Evolutionary conservation across 2,888 invertebrate genomes (phyloP).

Genomic region (Orthosia gothica): DNA sequence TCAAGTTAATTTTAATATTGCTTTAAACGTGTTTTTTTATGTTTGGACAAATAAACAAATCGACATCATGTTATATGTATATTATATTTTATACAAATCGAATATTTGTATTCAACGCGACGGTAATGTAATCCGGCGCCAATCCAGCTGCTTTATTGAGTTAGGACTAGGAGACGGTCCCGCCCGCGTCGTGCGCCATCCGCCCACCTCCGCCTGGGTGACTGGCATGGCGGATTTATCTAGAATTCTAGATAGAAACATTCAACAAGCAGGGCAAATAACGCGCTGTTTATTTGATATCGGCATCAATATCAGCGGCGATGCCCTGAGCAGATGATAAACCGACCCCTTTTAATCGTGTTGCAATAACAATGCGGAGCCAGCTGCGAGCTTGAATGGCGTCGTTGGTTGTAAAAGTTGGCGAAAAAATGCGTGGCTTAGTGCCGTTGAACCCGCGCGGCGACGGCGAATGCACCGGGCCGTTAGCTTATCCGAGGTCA

Average conservation of each 20-base stretch:
- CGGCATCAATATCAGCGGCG: conserved; percentile 8
- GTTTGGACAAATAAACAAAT: neutral
- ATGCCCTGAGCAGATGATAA: conserved; percentile 46
- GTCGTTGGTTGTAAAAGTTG: conserved; percentile 78
- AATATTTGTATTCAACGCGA: conserved; percentile 3
- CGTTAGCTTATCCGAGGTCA: conserved; percentile 89
- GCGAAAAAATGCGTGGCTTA: conserved; percentile 82
- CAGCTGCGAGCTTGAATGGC: conserved; percentile 72
- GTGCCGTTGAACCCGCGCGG: conserved; percentile 83
- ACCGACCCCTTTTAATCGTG: conserved; percentile 47
- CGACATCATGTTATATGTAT: neutral
- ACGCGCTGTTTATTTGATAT: conserved; percentile 20
- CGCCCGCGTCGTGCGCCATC: neutral
- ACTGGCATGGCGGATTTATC: neutral
- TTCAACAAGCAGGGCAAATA: conserved; percentile 3
- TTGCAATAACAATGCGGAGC: conserved; percentile 56
- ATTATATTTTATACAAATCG: neutral
- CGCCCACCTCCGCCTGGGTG: neutral
- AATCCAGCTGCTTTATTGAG: conserved; percentile 22
- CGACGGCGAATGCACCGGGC: conserved; percentile 83
- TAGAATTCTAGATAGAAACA: conserved; percentile 5
- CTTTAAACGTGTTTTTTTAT: neutral
- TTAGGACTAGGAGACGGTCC: conserved; percentile 2
- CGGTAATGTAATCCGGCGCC: conserved; percentile 14
- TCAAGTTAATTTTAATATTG: neutral